Base-by-base conservation (phyloP, 2,888 invertebrate species). In the Chrysomela aeneicollis region DNA sequence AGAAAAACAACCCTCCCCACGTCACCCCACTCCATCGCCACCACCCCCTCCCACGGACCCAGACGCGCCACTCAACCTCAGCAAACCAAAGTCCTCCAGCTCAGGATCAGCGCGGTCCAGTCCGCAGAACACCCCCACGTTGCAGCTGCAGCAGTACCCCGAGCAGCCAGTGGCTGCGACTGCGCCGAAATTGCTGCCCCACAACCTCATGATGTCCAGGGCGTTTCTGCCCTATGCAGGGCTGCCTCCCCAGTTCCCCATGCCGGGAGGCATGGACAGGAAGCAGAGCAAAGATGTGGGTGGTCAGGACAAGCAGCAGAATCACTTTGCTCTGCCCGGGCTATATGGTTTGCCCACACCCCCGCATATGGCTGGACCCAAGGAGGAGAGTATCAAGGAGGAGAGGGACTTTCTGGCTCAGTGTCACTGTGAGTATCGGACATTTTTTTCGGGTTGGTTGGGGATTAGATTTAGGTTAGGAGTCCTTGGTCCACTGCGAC, bases 51-150 rank as follows among this genome's bases (percentile, higher is more conserved):
- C 77, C 53, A 75, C 78, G 18, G 91, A 92, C 82, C 89, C 91
- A 0, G 95, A 95, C 80, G 89, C 93, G 1, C 96, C 96, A 1
- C 86, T 97, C 49, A 96, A 96, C 84, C 87, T 96, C 59, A 91
- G 91, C 77, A 96, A 95, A 83, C 95, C 95, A 63, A 92, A 94
- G 76, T 81, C 85, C 72, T 71, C 82, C 73, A 82, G 83, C 66
- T 82, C 83, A 59, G 85, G 86, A 12, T 88, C 89, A 2, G 81
- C 88, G 8, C 84, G 85, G 8, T 85, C 85, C 50, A 85, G 85
- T 74, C 86, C 85, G 21, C 85, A 84, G 68, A 82, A 76, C 69
- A 78, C 78, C 17, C 79, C 82, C 2, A 69, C 69, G 0, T 72
- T 76, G 73, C 74, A 82, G 74, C 71, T 76, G 73, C 74, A 82